A percentile compares a stretch with the other conserved stretches of the same genome.
Evolutionary conservation across 2,888 invertebrate genomes (phyloP).

Genomic region (Archips xylosteana): DNA sequence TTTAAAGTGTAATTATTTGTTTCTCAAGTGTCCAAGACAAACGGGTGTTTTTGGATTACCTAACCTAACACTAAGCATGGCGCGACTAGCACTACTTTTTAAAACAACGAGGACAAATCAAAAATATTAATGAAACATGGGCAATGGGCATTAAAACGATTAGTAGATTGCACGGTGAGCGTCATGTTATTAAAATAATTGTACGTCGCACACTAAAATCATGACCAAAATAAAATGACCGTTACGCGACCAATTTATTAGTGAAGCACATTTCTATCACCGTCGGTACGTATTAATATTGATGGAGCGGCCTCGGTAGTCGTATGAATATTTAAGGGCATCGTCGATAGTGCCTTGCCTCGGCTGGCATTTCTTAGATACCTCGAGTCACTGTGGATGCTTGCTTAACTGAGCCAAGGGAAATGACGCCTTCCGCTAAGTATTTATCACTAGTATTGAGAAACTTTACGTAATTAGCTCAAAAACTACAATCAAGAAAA

Average conservation of each 20-base stretch:
- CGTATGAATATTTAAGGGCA: conserved; percentile 71
- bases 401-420: conserved; percentile 34
- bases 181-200: conserved; percentile 7
- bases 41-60: too few relatives aligned
- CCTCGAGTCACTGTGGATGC: conserved; percentile 30
- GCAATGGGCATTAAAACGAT: background rate
- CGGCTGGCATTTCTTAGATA: conserved; percentile 58
- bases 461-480: conserved; percentile 18
- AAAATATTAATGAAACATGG: background rate
- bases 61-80: too few relatives aligned
- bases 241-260: conserved; percentile 54
- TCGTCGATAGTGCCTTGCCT: conserved; percentile 60
- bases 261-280: conserved; percentile 65
- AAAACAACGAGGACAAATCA: background rate
- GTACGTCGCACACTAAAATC: conserved; percentile 20
- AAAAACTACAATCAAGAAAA: too few relatives aligned
- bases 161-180: background rate
- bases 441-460: conserved; percentile 18
- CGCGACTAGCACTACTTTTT: background rate
- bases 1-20: too few relatives aligned
- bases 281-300: conserved; percentile 70
- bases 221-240: conserved; percentile 49
- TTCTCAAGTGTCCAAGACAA: too few relatives aligned
- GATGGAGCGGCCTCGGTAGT: conserved; percentile 63
- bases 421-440: conserved; percentile 27